Base-by-base conservation (phyloP, 2,797 vertebrate genomes). In the Cichlasoma orientale region DNA sequence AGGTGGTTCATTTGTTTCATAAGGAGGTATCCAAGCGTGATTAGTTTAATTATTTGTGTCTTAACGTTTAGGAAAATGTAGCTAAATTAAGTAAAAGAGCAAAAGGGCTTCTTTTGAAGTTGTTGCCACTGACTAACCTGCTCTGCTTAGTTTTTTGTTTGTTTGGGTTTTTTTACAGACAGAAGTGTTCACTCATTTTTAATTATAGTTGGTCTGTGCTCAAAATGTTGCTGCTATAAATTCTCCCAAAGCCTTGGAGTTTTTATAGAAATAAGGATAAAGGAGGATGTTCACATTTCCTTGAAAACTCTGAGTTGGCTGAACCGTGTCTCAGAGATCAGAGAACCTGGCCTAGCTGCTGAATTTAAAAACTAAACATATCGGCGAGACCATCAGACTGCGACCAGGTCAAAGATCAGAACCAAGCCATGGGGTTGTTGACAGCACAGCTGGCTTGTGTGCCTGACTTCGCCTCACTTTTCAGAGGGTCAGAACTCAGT, bases 371-470 rank as follows among this genome's bases (percentile, higher is more conserved):
- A 86, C 70, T 57, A 68, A 33, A 72, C 33, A 95, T 94, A 90
- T 90, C 94, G 93, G 93, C 94, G 93, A 95, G 94, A 96, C 69
- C 63, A 31, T 29, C 71, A 7, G 19, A 12, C 53, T 75, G 36
- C 8, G 4, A 33, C 80, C 82, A 13, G 86, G 79, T 79, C 59
- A 75, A 75, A 63, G 78, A 82, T 66, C 87, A 79, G 78, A 88
- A 85, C 82, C 78, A 61, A 73, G 54, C 72, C 13, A 8, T 19
- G 29, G 53, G 94, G 69, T 72, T 36, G 94, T 94, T 95, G 96
- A 96, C 95, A 90, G 93, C 95, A 95, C 96, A 97, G 96, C 96
- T 97, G 97, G 96, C 95, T 92, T 90, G 85, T 94, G 94, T 91
- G 87, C 82, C 95, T 95, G 89, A 94, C 95, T 95, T 92, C 93